Evolutionary conservation across 2,113 vertebrate genomes (phyloP).

Genomic region (Meleagris gallopavo): DNA sequence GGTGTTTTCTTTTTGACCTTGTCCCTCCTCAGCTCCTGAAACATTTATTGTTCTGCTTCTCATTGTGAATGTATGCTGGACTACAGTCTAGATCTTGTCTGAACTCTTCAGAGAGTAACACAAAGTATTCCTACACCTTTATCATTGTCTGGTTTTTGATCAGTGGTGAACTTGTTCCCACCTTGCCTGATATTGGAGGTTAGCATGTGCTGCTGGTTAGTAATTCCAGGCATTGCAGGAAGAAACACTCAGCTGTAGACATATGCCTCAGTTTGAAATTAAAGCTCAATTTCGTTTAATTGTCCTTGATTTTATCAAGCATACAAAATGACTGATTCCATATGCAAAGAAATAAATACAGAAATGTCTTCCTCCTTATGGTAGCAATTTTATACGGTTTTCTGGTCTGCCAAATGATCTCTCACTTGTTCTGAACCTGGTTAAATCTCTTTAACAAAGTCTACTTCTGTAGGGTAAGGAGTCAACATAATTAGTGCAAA

Average conservation of each 20-base stretch:
- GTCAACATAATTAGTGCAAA: neutral
- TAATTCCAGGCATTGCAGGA: slow-evolving; percentile 75
- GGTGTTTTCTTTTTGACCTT: slow-evolving; percentile 3
- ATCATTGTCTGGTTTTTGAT: slow-evolving; percentile 13
- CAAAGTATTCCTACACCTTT: neutral
- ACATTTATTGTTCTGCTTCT: neutral
- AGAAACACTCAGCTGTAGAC: slow-evolving; percentile 68
- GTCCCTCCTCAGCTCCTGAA: neutral
- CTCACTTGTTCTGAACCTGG: slow-evolving; percentile 25
- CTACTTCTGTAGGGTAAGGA: neutral
- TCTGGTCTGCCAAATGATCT: slow-evolving; percentile 17
- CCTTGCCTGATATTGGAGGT: slow-evolving; percentile 53
- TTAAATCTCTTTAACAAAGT: neutral
- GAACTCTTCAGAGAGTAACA: slow-evolving; percentile 12
- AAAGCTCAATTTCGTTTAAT: slow-evolving; percentile 83
- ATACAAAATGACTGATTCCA: slow-evolving; percentile 75
- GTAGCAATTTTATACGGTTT: slow-evolving; percentile 1
- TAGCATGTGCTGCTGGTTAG: slow-evolving; percentile 62
- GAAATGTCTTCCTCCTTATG: slow-evolving; percentile 43
- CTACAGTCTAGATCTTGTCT: slow-evolving; percentile 16
- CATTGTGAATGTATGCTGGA: neutral
- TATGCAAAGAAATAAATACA: slow-evolving; percentile 75
- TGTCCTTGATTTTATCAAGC: slow-evolving; percentile 81
- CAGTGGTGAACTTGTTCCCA: slow-evolving; percentile 44
- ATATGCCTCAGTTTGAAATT: slow-evolving; percentile 76